Conservation (phyloP, 2,888 invertebrate species). For the Perdita meconis region DNA sequence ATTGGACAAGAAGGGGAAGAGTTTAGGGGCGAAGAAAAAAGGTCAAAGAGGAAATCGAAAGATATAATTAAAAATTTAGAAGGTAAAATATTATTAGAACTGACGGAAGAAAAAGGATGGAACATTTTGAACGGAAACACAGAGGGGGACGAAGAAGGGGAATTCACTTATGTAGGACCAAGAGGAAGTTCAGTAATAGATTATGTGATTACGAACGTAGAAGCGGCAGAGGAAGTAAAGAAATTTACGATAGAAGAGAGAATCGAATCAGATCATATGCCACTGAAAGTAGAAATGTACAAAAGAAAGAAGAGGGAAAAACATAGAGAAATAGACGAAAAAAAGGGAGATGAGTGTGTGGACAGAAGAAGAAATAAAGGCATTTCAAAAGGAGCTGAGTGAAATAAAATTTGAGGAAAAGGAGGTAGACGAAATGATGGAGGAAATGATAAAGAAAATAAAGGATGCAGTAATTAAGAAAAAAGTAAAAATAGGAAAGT, state of each 20-base stretch:
- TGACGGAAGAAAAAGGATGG: neutral
- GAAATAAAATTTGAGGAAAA: too few relatives aligned
- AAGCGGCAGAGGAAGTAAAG: neutral
- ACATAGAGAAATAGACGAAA: neutral
- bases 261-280: neutral
- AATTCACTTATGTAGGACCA: conserved; percentile 1
- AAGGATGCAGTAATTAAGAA: too few relatives aligned
- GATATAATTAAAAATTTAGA: neutral
- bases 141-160: conserved; percentile 5
- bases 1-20: neutral
- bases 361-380: too few relatives aligned
- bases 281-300: neutral
- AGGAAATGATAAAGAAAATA: too few relatives aligned
- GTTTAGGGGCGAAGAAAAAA: neutral
- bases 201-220: neutral
- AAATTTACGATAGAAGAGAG: neutral
- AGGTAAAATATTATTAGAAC: neutral
- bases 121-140: neutral
- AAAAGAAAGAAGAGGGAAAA: neutral
- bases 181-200: conserved; percentile 8
- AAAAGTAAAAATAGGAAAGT: too few relatives aligned
- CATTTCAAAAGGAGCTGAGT: too few relatives aligned
- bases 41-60: neutral
- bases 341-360: too few relatives aligned
- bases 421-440: too few relatives aligned